Conservation (phyloP, 2,888 invertebrate genomes). For the Sturmia bella region DNA sequence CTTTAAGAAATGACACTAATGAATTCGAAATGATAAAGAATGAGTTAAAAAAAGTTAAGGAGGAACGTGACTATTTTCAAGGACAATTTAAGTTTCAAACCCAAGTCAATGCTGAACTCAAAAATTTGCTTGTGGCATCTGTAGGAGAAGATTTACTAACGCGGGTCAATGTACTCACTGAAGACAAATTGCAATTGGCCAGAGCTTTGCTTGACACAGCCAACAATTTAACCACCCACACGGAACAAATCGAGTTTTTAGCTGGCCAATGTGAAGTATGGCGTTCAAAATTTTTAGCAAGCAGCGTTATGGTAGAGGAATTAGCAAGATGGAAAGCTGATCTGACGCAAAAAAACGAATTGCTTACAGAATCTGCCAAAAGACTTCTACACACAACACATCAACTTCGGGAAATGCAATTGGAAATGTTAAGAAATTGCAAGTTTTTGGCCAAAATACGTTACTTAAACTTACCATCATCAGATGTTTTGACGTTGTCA, state of each 20-base stretch:
- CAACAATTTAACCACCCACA: constrained; percentile 92
- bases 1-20: constrained; percentile 3
- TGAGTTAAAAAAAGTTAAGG: constrained; percentile 82
- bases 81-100: constrained; percentile 93
- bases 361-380: constrained; percentile 80
- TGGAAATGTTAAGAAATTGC: constrained; percentile 80
- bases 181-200: constrained; percentile 94
- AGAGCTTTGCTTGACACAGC: constrained; percentile 92
- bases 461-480: constrained; percentile 79
- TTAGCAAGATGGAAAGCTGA: constrained; percentile 92
- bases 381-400: constrained; percentile 77
- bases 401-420: constrained; percentile 81
- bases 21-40: constrained; percentile 72
- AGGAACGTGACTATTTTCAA: constrained; percentile 88
- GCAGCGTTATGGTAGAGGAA: constrained; percentile 96
- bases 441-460: constrained; percentile 81
- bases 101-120: constrained; percentile 95
- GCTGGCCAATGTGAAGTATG: constrained; percentile 98
- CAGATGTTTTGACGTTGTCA: constrained; percentile 80
- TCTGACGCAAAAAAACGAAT: constrained; percentile 84
- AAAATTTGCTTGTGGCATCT: constrained; percentile 95
- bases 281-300: constrained; percentile 97
- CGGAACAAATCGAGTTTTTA: constrained; percentile 95
- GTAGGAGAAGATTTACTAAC: constrained; percentile 96
- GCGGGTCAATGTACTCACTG: constrained; percentile 93